Evolutionary conservation across 2,888 invertebrate species (phyloP).

Genomic region (Psylliodes chrysocephalus): DNA sequence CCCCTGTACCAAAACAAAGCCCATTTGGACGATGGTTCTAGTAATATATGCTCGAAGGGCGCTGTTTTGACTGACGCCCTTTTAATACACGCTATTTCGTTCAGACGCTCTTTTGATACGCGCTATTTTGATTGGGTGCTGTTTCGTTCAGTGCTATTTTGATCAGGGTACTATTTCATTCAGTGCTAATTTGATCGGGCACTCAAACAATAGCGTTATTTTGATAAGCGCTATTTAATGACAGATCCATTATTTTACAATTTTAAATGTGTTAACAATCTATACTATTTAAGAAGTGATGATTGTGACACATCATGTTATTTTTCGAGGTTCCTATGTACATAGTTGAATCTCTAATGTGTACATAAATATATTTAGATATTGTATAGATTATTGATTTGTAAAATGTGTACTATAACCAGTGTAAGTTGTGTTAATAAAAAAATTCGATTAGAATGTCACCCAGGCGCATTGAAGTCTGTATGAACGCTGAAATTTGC

Average conservation of each 20-base stretch:
- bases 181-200: no score
- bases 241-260: slow-evolving; percentile 4
- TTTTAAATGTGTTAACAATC: slow-evolving; percentile 12
- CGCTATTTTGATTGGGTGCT: no score
- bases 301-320: slow-evolving; percentile 49
- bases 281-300: slow-evolving; percentile 23
- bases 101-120: no score
- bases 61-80: no score
- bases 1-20: no score
- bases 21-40: no score
- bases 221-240: slow-evolving; percentile 14
- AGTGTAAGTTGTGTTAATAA: slow-evolving; percentile 52
- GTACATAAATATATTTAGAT: slow-evolving; percentile 59
- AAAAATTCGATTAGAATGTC: slow-evolving; percentile 44
- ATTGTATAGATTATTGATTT: slow-evolving; percentile 53
- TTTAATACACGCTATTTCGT: no score
- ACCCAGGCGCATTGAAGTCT: slow-evolving; percentile 42
- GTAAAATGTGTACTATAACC: slow-evolving; percentile 60
- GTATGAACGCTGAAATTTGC: slow-evolving; percentile 37
- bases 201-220: no score
- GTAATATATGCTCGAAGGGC: no score
- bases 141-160: no score
- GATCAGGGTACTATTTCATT: no score
- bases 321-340: slow-evolving; percentile 53
- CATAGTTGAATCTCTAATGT: slow-evolving; percentile 48